These are phyloP conservation scores for Germaria angustata DNA, from an alignment of 2,888 invertebrate species.

Conservation along the genomic window DNA sequence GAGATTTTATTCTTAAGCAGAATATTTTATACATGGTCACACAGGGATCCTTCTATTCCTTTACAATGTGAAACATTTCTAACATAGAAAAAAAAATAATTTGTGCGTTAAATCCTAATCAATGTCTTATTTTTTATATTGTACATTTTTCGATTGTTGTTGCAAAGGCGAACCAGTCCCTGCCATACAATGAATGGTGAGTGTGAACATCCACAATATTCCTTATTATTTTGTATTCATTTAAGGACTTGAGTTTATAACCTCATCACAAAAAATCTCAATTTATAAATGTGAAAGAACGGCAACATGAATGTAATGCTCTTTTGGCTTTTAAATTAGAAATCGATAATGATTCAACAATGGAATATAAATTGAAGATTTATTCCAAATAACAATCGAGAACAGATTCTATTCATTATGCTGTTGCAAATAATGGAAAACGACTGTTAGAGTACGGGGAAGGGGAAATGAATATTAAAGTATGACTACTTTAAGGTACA, in stretches of 20 bases:
- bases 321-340: not conserved
- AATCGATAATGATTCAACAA: not conserved
- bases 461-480: too few species aligned
- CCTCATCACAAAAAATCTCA: not conserved
- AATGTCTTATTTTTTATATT: not conserved
- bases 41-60: not conserved
- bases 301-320: not conserved
- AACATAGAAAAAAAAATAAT: not conserved
- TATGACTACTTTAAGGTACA: too few species aligned
- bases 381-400: constrained; percentile 2
- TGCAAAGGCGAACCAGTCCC: too few species aligned
- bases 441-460: too few species aligned
- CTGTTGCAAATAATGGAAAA: not conserved
- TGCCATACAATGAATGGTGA: not conserved
- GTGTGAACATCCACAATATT: not conserved
- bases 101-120: not conserved
- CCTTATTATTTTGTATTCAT: not conserved
- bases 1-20: not conserved
- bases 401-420: not conserved
- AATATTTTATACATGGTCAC: not conserved
- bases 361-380: constrained; percentile 18
- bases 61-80: not conserved
- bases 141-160: not conserved
- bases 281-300: not conserved
- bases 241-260: not conserved